Base-by-base conservation (phyloP, 1,140 invertebrate genomes). In the Bombus ignitus region DNA sequence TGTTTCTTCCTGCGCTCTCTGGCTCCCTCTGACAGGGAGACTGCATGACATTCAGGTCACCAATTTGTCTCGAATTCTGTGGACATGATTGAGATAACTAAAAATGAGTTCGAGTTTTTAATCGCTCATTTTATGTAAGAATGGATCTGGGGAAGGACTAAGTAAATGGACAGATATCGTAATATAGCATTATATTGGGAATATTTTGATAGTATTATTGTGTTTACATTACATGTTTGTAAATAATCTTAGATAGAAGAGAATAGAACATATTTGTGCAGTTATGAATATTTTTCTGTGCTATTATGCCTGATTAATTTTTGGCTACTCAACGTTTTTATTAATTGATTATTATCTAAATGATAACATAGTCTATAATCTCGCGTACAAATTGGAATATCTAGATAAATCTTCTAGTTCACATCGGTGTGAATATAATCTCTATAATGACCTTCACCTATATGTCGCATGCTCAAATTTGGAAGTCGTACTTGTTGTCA, bases 1-100 rank as follows among this genome's bases (percentile, higher is more conserved):
- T 57, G 35, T 82, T 72, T 82, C 80, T 76, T 66, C 75, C 75
- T 39, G 18, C 25, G 66, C 47, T 83, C 80, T 70, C 85, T 87
- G 78, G 81, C 66, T 83, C 68, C 74, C 80, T 87, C 71, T 66
- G 72, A 82, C 66, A 83, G 66, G 22, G 6, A 76, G 53, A 28
- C 12, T 57, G 15, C 28, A 59, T 70, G 77, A 80, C 68, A 80
- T 72, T 80, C 83, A 68, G 83, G 83, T 79, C 68, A 85, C 53
- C 57, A 77, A 73, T 72, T 80, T 79, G 68, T 71, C 57, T 80
- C 28, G 5, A 37, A 85, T 80, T 62, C 65, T 37, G 15, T n/a
- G 44, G 8, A 22, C 42, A 37, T 9, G 47, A 65, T 22, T 8
- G 35, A 68, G 18, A 15, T 9, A 9, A 71, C 22, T 53, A 15